Conservation (phyloP, 2,888 invertebrate species). For the Eurytoma adleriae region DNA sequence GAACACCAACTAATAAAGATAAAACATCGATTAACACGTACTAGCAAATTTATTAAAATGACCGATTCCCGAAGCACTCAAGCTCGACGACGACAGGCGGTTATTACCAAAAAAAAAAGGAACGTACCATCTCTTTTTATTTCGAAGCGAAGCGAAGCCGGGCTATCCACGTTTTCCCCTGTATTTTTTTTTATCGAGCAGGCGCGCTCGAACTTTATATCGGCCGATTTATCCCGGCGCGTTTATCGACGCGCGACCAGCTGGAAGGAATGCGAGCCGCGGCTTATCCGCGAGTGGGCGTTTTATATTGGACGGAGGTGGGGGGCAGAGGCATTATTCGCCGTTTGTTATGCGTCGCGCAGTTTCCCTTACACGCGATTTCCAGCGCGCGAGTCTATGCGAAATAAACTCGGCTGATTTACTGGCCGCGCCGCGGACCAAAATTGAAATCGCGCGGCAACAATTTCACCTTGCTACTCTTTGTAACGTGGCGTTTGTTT, state of each 20-base stretch:
- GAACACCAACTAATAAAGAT: too few species aligned
- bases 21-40: too few species aligned
- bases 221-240: constrained; percentile 27
- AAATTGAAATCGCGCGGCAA: too few species aligned
- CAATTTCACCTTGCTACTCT: too few species aligned
- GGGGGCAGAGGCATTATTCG: not conserved
- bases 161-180: not conserved
- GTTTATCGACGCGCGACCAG: constrained; percentile 21
- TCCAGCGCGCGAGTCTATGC: not conserved
- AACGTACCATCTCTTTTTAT: too few species aligned
- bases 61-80: too few species aligned
- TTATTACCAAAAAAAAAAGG: too few species aligned
- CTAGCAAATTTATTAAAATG: too few species aligned
- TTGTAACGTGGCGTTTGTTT: too few species aligned
- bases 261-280: constrained; percentile 43
- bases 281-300: constrained; percentile 49
- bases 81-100: too few species aligned
- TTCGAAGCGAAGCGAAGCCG: not conserved
- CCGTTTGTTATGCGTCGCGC: constrained; percentile 25
- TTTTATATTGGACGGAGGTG: not conserved
- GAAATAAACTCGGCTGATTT: not conserved
- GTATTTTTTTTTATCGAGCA: not conserved
- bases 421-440: not conserved
- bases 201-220: not conserved
- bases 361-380: not conserved